Percentiles rank a stretch among this genome's conserved stretches.
Conservation (phyloP, 2,888 invertebrate genomes). For the Sabatieria punctata region DNA sequence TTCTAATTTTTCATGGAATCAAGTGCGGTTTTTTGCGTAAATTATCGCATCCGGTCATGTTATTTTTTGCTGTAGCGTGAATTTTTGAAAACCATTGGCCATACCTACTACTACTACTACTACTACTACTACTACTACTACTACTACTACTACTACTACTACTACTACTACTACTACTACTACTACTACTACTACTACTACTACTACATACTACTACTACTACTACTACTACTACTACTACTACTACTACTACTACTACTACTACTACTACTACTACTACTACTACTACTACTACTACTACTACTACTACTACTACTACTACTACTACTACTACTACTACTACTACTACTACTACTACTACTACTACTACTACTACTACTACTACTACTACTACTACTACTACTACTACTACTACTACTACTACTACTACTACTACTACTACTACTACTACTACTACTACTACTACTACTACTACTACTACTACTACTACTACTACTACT, state of each 20-base stretch:
- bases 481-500: background rate
- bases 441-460: constrained; percentile 5
- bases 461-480: constrained; percentile 4
- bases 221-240: background rate
- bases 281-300: background rate
- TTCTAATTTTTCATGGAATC: no score
- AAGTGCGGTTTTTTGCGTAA: no score
- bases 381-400: constrained; percentile 1
- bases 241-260: background rate
- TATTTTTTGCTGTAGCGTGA: no score
- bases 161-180: background rate
- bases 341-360: constrained; percentile 1
- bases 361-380: background rate
- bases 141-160: background rate
- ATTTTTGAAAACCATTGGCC: background rate
- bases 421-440: constrained; percentile 3
- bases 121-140: background rate
- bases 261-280: background rate
- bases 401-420: constrained; percentile 2
- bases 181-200: background rate
- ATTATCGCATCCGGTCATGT: no score
- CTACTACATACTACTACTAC: background rate
- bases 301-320: background rate
- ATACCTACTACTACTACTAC: background rate
- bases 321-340: constrained; percentile 1